These are phyloP conservation scores for Clupea harengus DNA, from an alignment of 2,113 vertebrate genomes.

Conservation along the genomic window DNA sequence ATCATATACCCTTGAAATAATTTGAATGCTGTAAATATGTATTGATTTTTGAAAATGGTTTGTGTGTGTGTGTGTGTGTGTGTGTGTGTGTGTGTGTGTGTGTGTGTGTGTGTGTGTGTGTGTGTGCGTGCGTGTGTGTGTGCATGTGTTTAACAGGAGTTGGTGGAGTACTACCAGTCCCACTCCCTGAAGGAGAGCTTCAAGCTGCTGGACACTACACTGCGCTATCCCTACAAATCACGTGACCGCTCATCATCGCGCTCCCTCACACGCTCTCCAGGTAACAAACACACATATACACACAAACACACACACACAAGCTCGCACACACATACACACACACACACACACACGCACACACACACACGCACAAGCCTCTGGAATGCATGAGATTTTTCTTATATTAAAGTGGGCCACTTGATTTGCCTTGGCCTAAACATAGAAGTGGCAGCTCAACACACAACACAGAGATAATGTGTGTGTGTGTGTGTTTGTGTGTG, in stretches of 20 bases:
- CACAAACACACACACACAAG: not conserved
- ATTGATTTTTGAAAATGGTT: not conserved
- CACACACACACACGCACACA: too few species aligned
- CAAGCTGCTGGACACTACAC: constrained; percentile 91
- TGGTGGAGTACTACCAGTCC: constrained; percentile 95
- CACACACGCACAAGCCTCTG: too few species aligned
- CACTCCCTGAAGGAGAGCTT: constrained; percentile 98
- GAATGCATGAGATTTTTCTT: too few species aligned
- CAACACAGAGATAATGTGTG: too few species aligned
- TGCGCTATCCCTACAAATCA: constrained; percentile 91
- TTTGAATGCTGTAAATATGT: not conserved
- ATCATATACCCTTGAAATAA: not conserved
- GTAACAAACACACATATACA: constrained; percentile 60
- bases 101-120: constrained; percentile 4
- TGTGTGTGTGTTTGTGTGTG: too few species aligned
- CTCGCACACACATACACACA: too few species aligned
- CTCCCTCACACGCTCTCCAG: constrained; percentile 84
- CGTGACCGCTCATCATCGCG: constrained; percentile 80
- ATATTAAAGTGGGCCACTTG: too few species aligned
- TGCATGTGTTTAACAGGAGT: constrained; percentile 72
- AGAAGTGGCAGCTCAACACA: too few species aligned
- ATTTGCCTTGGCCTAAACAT: too few species aligned
- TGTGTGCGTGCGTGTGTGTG: not conserved
- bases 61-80: constrained; percentile 4
- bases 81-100: constrained; percentile 1